These are phyloP conservation scores for Apostichopus leukothele DNA, from an alignment of 53 echinoderm and acorn worm genomes.

Conservation along the genomic window DNA sequence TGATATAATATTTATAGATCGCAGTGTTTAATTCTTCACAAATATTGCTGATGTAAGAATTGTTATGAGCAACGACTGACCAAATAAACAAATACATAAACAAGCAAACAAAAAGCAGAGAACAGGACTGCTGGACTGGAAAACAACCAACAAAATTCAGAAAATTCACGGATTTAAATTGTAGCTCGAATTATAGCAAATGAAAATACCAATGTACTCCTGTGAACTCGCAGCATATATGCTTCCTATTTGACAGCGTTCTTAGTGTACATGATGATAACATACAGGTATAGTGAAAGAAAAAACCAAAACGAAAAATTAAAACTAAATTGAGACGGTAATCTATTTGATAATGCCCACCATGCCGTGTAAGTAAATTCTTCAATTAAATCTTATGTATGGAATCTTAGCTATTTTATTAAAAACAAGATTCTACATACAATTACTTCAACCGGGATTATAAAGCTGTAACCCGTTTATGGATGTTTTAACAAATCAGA, in stretches of 20 bases:
- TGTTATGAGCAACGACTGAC: too few species aligned
- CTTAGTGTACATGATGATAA: background rate
- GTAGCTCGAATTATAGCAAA: background rate
- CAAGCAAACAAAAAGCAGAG: too few species aligned
- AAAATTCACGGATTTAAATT: too few species aligned
- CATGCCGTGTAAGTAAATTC: background rate
- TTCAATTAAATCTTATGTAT: background rate
- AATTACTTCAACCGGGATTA: too few species aligned
- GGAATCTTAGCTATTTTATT: background rate
- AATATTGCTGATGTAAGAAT: too few species aligned
- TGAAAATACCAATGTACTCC: background rate
- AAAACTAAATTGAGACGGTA: background rate
- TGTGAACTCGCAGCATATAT: background rate
- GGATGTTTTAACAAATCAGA: background rate
- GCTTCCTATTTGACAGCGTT: too few species aligned
- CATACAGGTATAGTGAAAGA: background rate
- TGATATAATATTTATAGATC: too few species aligned
- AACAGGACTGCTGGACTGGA: too few species aligned
- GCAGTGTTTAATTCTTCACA: too few species aligned
- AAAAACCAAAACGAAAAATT: background rate
- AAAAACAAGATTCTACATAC: background rate
- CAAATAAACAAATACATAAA: too few species aligned
- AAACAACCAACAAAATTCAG: too few species aligned
- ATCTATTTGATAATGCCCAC: background rate
- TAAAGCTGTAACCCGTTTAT: background rate